Percentiles rank a stretch among this genome's conserved stretches.
These are phyloP conservation scores for Myathropa florea DNA, from an alignment of 2,888 invertebrate species.

Conservation along the genomic window DNA sequence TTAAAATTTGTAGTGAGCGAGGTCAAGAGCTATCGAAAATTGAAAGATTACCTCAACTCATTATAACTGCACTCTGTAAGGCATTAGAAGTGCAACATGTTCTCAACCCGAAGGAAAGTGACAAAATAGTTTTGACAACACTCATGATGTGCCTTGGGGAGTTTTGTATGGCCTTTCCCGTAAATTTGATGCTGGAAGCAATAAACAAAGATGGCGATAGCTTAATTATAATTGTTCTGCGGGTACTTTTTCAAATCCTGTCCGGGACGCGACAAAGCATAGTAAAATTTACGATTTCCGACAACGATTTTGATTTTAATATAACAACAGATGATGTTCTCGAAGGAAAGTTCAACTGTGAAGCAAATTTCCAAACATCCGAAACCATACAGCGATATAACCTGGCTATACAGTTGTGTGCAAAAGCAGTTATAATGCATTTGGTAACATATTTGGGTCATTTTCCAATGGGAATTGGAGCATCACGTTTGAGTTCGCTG, in stretches of 20 bases:
- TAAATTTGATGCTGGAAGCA: slow-evolving; percentile 83
- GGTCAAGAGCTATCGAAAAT: slow-evolving; percentile 78
- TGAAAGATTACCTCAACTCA: slow-evolving; percentile 78
- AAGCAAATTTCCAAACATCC: slow-evolving; percentile 78
- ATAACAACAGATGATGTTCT: slow-evolving; percentile 79
- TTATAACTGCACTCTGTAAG: slow-evolving; percentile 79
- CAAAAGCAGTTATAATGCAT: slow-evolving; percentile 86
- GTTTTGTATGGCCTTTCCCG: slow-evolving; percentile 94
- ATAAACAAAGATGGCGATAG: slow-evolving; percentile 79
- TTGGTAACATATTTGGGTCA: slow-evolving; percentile 95
- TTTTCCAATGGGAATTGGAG: slow-evolving; percentile 95
- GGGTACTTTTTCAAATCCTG: slow-evolving; percentile 82
- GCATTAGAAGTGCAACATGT: slow-evolving; percentile 80
- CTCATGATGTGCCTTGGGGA: slow-evolving; percentile 94
- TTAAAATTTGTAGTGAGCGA: slow-evolving; percentile 79
- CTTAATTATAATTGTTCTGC: slow-evolving; percentile 86
- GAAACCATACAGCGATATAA: slow-evolving; percentile 82
- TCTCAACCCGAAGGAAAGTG: slow-evolving; percentile 78
- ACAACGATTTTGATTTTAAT: slow-evolving; percentile 80
- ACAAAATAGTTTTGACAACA: slow-evolving; percentile 82
- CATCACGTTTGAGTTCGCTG: slow-evolving; percentile 92
- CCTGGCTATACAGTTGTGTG: slow-evolving; percentile 83
- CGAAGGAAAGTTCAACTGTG: slow-evolving; percentile 76
- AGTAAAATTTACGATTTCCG: slow-evolving; percentile 77
- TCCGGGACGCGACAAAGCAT: slow-evolving; percentile 78